These are phyloP conservation scores for Hirtodrosophila histrioides DNA, from an alignment of 2,888 invertebrate species.

Conservation along the genomic window DNA sequence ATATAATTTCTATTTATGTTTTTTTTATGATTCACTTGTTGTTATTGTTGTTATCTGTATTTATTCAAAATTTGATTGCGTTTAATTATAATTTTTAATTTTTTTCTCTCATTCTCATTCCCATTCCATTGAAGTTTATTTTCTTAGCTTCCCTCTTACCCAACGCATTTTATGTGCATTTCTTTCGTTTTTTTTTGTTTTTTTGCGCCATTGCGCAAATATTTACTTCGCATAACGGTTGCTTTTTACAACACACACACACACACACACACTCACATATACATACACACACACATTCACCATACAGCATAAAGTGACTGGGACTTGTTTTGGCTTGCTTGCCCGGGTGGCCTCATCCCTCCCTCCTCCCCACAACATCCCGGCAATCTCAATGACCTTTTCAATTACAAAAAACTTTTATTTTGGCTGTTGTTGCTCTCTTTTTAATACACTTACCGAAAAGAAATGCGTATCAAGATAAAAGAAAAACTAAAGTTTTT, in stretches of 20 bases:
- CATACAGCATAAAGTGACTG: slow-evolving; percentile 7
- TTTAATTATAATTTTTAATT: slow-evolving; percentile 66
- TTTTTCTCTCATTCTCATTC: slow-evolving; percentile 16
- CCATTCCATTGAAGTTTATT: slow-evolving; percentile 32
- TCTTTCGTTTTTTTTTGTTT: slow-evolving; percentile 30
- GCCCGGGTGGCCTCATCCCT: not conserved
- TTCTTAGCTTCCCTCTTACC: slow-evolving; percentile 39
- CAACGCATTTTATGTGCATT: slow-evolving; percentile 38
- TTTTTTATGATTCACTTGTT: slow-evolving; percentile 11
- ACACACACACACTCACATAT: slow-evolving; percentile 15
- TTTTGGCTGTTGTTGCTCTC: not conserved
- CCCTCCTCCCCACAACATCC: slow-evolving; percentile 2
- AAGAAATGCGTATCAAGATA: slow-evolving; percentile 39
- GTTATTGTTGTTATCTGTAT: slow-evolving; percentile 36
- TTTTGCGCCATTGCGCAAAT: slow-evolving; percentile 60
- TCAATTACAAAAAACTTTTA: slow-evolving; percentile 41
- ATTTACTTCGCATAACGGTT: slow-evolving; percentile 61
- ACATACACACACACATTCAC: not conserved
- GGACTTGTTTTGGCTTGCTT: slow-evolving; percentile 33
- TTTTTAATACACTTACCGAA: slow-evolving; percentile 14
- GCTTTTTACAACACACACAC: slow-evolving; percentile 43
- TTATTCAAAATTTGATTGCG: slow-evolving; percentile 67
- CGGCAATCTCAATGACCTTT: slow-evolving; percentile 48
- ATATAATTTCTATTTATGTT: slow-evolving; percentile 55
- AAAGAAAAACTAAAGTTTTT: slow-evolving; percentile 20